phyloP scores from a whole-genome alignment of 2,888 invertebrate genomes.

The Hipparchia sbordonii region DNA sequence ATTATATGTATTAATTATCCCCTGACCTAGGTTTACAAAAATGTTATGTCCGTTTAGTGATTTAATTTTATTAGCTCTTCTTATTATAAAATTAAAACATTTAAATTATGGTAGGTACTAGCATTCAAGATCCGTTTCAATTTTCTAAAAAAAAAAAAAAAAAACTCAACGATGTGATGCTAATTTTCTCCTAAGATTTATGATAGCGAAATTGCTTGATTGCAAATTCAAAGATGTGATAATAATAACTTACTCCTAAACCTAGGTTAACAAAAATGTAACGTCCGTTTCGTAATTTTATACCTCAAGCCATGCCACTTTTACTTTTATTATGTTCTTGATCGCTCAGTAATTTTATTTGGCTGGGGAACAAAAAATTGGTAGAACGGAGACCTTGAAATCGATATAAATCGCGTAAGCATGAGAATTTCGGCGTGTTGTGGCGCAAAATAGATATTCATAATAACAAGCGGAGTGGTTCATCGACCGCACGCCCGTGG shows the following conservation, averaged over 20 bases:
- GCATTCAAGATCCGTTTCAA: too few species aligned
- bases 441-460: conserved; percentile 63
- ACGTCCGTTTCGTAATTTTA: conserved; percentile 28
- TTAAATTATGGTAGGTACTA: too few species aligned
- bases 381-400: conserved; percentile 44
- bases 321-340: conserved; percentile 36
- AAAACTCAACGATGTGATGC: not conserved
- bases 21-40: too few species aligned
- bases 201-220: not conserved
- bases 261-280: conserved; percentile 22
- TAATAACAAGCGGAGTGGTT: conserved; percentile 55
- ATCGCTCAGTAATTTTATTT: conserved; percentile 36
- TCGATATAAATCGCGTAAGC: conserved; percentile 45
- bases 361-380: conserved; percentile 39
- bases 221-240: not conserved
- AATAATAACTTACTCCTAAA: not conserved
- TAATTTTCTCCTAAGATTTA: not conserved
- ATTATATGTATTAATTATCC: too few species aligned
- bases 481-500: conserved; percentile 74
- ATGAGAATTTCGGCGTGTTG: conserved; percentile 46
- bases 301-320: conserved; percentile 27
- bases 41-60: too few species aligned
- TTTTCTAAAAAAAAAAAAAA: too few species aligned
- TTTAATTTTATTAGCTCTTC: too few species aligned
- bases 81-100: too few species aligned